Percentiles rank a stretch among this genome's conserved stretches.
These are phyloP conservation scores for Lysandra coridon DNA, from an alignment of 2,888 invertebrate species.

Conservation along the genomic window DNA sequence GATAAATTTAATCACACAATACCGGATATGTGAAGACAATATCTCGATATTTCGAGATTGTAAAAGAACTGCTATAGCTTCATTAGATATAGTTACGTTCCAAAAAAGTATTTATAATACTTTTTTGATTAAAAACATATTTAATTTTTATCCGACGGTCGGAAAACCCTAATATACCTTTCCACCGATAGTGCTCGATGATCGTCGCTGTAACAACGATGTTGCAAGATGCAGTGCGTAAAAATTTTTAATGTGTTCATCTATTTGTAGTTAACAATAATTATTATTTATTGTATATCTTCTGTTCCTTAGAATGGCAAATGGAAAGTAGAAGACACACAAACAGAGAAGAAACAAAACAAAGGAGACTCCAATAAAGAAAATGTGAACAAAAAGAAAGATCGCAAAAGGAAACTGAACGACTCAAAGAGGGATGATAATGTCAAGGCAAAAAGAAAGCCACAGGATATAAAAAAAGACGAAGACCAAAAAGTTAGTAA, in stretches of 20 bases:
- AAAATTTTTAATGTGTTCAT: background rate
- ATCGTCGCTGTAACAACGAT: too few relatives aligned
- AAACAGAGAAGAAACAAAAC: conserved; percentile 43
- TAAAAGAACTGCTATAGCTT: too few relatives aligned
- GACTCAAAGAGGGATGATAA: conserved; percentile 31
- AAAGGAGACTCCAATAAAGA: conserved; percentile 53
- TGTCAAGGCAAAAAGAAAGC: conserved; percentile 20
- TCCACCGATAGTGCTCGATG: too few relatives aligned
- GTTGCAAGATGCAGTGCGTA: conserved; percentile 38
- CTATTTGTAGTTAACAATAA: background rate
- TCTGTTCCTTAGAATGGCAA: conserved; percentile 42
- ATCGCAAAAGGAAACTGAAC: conserved; percentile 36
- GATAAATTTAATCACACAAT: too few relatives aligned
- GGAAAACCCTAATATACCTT: conserved; percentile 44
- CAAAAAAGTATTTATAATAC: too few relatives aligned
- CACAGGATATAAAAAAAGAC: conserved; percentile 36
- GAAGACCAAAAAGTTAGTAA: conserved; percentile 40
- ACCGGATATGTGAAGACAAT: too few relatives aligned
- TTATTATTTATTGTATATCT: background rate
- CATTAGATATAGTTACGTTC: too few relatives aligned
- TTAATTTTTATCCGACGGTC: too few relatives aligned
- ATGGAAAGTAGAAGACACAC: conserved; percentile 58
- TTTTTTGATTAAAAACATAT: too few relatives aligned
- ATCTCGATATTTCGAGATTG: too few relatives aligned
- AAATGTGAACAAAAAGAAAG: conserved; percentile 48